Base-by-base conservation (phyloP, 2,113 vertebrate species). In the Corythaeola cristata region DNA sequence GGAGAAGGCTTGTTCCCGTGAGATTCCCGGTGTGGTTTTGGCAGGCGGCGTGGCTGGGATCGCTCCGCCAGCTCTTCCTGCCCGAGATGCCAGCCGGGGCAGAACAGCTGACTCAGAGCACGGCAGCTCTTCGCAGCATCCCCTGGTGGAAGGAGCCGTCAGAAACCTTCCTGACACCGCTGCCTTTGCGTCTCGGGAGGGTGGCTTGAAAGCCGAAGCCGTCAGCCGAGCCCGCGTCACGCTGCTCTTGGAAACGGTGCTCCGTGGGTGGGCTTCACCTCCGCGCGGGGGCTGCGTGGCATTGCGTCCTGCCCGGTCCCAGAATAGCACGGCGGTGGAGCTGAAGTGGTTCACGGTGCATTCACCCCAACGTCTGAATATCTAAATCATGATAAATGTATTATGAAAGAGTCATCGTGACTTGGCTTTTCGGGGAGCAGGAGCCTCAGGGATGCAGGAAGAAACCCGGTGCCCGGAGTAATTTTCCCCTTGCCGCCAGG, bases 71-170 rank as follows among this genome's bases (percentile, higher is more conserved):
- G 45, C 86, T 78, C 90, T 69, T 85, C 92, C 94, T 86, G 85
- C 81, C 93, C 69, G 41, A 67, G 78, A 88, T 62, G 77, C 69
- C 85, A 80, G 23, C 45, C 45, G 4, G 32, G 90, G 88, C 47
- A 84, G 89, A 93, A 71, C 81, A 95, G 96, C 96, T 96, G 96
- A 94, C 90, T 93, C 88, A 71, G 95, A 88, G 92, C 75, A 10
- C 47, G 93, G 90, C 89, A 92, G 95, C 93, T 75, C 83, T 72
- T 80, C 74, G 10, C 81, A 93, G 94, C 94, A 93, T 88, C 95
- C 82, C 84, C 90, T 41, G 3, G 63, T 41, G 86, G 50, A 72
- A 55, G 73, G 85, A 89, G 90, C 90, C 44, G 24, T 52, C 89
- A 22, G 68, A 62, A 83, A 35, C 7, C 1, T 4, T 73, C 83